Conservation (phyloP, 2,888 invertebrate species). For the Toxonevra muliebris region DNA sequence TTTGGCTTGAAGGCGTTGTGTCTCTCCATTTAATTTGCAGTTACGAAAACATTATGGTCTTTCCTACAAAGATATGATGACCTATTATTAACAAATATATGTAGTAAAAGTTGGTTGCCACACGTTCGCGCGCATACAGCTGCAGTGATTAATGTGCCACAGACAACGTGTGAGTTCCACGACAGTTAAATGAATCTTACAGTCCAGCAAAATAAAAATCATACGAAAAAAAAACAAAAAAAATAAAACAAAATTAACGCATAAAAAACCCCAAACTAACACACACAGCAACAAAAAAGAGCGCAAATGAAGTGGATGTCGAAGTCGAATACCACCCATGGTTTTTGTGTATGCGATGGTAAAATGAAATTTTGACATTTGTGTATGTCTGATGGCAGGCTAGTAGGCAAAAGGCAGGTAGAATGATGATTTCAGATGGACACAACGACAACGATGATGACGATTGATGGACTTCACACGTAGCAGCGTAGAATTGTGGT, state of each 20-base stretch:
- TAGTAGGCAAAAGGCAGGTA: not conserved
- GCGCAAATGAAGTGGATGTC: constrained; percentile 34
- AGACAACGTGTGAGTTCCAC: constrained; percentile 56
- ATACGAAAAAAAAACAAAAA: constrained; percentile 30
- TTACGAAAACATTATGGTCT: not conserved
- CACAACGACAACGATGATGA: constrained; percentile 13
- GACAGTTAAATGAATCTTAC: constrained; percentile 39
- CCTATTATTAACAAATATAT: too few relatives aligned
- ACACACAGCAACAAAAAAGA: constrained; percentile 3
- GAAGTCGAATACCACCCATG: constrained; percentile 41
- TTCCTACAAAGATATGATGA: too few relatives aligned
- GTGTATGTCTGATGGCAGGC: not conserved
- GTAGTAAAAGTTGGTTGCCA: too few relatives aligned
- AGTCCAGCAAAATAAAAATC: constrained; percentile 14
- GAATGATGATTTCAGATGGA: too few relatives aligned
- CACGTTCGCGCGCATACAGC: too few relatives aligned
- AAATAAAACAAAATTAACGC: not conserved
- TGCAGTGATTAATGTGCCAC: constrained; percentile 51
- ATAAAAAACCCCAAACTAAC: not conserved
- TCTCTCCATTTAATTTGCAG: too few relatives aligned
- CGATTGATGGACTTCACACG: constrained; percentile 60
- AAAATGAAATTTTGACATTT: constrained; percentile 22
- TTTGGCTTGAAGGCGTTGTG: too few relatives aligned
- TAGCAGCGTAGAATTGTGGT: constrained; percentile 32
- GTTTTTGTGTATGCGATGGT: constrained; percentile 10